Evolutionary conservation across 2,888 invertebrate genomes (phyloP).

Genomic region (Odontocolon sp.): DNA sequence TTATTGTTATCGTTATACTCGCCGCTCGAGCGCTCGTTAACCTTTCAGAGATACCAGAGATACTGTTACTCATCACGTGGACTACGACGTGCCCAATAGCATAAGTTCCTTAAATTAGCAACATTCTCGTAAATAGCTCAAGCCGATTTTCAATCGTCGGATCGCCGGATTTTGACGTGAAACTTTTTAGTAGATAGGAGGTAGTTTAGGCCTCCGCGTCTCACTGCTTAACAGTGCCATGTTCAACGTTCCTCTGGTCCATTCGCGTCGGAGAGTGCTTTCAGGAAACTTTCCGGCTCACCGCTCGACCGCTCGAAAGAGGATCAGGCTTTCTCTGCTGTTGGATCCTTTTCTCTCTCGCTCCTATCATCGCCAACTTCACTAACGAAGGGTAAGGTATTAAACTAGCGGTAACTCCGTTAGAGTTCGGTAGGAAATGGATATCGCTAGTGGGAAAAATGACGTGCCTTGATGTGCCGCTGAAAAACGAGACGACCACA

Average conservation of each 20-base stretch:
- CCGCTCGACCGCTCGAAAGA: conserved; percentile 57
- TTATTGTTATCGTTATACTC: too few species aligned
- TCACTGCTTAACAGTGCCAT: neutral
- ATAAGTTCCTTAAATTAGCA: neutral
- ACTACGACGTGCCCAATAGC: neutral
- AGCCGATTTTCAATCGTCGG: conserved; percentile 37
- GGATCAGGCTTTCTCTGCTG: conserved; percentile 50
- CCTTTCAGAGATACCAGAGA: neutral
- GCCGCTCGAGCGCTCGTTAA: too few species aligned
- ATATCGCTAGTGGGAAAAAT: conserved; percentile 42
- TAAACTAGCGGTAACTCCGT: conserved; percentile 51
- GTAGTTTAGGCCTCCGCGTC: too few species aligned
- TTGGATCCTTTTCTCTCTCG: too few species aligned
- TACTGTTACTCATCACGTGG: neutral
- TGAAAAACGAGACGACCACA: conserved; percentile 3
- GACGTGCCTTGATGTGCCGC: conserved; percentile 11
- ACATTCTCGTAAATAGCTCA: neutral
- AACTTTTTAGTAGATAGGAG: conserved; percentile 31
- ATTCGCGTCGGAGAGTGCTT: conserved; percentile 45
- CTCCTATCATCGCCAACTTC: conserved; percentile 45
- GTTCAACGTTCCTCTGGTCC: neutral
- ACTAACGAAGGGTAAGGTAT: conserved; percentile 57
- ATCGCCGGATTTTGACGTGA: neutral
- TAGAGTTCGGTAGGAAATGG: conserved; percentile 51
- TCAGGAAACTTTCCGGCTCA: conserved; percentile 57